Conservation (phyloP, 2,888 invertebrate genomes). For the Artemia sinica region DNA sequence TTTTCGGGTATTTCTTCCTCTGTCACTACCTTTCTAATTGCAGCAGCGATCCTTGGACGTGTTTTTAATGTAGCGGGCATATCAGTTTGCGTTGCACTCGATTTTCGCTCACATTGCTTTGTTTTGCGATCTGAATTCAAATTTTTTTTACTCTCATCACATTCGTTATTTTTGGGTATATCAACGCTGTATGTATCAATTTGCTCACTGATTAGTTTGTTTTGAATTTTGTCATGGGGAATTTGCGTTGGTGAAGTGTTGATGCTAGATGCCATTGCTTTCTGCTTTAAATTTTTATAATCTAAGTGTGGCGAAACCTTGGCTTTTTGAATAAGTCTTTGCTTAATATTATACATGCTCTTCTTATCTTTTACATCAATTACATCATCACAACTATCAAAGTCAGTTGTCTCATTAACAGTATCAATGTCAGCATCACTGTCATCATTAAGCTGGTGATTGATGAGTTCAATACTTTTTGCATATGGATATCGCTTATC, state of each 20-base stretch:
- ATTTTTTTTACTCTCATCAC: too few relatives aligned
- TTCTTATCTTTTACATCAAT: not conserved
- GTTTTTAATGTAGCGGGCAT: conserved; percentile 15
- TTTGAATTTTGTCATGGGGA: not conserved
- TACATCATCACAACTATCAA: not conserved
- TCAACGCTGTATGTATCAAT: not conserved
- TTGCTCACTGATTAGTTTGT: conserved; percentile 4
- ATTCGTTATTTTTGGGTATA: too few relatives aligned
- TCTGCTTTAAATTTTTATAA: not conserved
- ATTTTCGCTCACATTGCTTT: conserved; percentile 17
- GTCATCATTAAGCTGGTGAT: not conserved
- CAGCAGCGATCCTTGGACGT: not conserved
- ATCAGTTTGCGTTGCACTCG: conserved; percentile 22
- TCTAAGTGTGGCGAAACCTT: not conserved
- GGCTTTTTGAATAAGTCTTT: not conserved
- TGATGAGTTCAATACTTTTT: conserved; percentile 7
- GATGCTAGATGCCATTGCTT: not conserved
- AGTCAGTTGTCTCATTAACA: not conserved
- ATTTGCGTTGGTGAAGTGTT: not conserved
- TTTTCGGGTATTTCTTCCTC: not conserved
- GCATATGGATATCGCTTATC: conserved; percentile 3
- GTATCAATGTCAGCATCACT: conserved; percentile 8
- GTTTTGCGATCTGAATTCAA: not conserved
- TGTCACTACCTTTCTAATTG: not conserved
- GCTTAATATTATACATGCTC: not conserved